phyloP scores from a whole-genome alignment of 2,888 invertebrate genomes.

The Fissipunctia ypsillon region DNA sequence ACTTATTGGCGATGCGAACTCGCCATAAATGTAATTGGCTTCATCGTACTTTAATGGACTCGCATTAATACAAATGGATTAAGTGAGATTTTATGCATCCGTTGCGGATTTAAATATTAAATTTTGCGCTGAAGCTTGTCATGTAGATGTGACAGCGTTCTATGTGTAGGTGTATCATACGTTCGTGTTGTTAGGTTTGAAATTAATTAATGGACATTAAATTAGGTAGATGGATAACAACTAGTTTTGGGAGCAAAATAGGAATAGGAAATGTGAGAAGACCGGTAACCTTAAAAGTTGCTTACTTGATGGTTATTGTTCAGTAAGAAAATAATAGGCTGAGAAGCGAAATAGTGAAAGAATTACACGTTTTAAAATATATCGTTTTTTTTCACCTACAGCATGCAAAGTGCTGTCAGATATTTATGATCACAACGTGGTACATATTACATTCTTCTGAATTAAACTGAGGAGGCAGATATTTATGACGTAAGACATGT shows the following conservation, averaged over 20 bases:
- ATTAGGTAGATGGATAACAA: neutral
- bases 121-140: slow-evolving; percentile 33
- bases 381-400: neutral
- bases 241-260: neutral
- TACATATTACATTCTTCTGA: too few species aligned
- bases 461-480: too few species aligned
- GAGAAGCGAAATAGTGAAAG: neutral
- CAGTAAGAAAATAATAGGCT: neutral
- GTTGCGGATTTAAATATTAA: slow-evolving; percentile 50
- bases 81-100: slow-evolving; percentile 63
- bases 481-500: too few species aligned
- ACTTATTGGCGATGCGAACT: slow-evolving; percentile 67
- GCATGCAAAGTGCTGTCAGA: too few species aligned
- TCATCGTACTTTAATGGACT: slow-evolving; percentile 68
- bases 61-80: slow-evolving; percentile 66
- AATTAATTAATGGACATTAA: slow-evolving; percentile 2
- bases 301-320: neutral
- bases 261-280: neutral
- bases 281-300: neutral
- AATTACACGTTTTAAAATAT: neutral
- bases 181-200: neutral
- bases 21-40: slow-evolving; percentile 68
- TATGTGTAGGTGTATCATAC: neutral
- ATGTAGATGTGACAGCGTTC: slow-evolving; percentile 6
- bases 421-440: too few species aligned